Evolutionary conservation across 2,113 vertebrate genomes (phyloP).

Genomic region (Tyrannus savana): DNA sequence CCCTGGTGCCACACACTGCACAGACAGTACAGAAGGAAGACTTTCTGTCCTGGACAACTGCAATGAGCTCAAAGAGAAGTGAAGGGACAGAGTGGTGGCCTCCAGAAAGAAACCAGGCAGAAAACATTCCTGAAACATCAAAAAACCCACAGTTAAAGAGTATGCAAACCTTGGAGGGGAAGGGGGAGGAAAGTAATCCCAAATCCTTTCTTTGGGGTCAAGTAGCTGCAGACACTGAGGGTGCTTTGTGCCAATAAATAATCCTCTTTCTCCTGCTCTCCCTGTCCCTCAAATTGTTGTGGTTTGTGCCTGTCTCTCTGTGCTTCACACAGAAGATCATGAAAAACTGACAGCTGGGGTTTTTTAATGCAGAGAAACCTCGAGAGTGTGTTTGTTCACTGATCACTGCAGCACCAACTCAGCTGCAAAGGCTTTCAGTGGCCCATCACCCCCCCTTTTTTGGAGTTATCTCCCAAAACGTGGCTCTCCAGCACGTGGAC

Average conservation of each 20-base stretch:
- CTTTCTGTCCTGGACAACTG: neutral
- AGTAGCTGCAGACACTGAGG: neutral
- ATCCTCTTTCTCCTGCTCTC: neutral
- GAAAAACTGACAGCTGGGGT: neutral
- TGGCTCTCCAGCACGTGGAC: neutral
- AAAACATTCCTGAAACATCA: neutral
- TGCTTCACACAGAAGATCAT: neutral
- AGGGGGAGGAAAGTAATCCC: neutral
- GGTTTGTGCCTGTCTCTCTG: neutral
- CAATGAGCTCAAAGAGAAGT: neutral
- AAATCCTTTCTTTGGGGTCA: neutral
- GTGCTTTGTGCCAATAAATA: neutral
- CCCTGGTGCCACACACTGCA: neutral
- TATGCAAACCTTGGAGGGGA: neutral
- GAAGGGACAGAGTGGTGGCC: neutral
- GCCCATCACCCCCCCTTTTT: too few species aligned
- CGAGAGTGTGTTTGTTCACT: neutral
- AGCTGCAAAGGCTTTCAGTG: neutral
- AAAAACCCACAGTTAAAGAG: neutral
- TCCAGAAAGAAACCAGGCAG: neutral
- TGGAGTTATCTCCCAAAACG: neutral
- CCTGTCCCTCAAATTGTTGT: neutral
- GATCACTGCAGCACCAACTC: neutral
- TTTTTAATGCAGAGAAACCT: neutral
- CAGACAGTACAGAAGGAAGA: neutral